Evolutionary conservation across 2,113 vertebrate genomes (phyloP).

Genomic region (Romanogobio albipinnatus): DNA sequence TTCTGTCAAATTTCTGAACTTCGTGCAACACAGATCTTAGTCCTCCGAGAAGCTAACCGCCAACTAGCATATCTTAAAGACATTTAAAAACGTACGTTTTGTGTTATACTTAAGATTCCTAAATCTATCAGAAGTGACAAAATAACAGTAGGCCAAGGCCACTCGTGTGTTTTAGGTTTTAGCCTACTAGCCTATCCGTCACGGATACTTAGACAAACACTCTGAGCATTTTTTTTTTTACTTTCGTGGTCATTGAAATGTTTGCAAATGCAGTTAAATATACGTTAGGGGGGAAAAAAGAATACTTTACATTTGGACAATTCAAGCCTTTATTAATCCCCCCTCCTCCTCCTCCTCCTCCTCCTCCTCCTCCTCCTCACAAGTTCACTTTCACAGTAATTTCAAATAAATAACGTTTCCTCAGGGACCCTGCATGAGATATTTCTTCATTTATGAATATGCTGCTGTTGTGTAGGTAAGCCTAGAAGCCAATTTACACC

Average conservation of each 20-base stretch:
- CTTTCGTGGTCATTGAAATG: not conserved
- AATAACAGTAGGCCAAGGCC: no score
- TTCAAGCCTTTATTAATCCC: not conserved
- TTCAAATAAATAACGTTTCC: not conserved
- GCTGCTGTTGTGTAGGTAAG: not conserved
- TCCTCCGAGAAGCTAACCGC: no score
- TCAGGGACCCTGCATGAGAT: not conserved
- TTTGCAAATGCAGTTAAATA: not conserved
- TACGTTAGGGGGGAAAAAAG: not conserved
- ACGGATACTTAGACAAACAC: not conserved
- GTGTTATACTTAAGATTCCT: no score
- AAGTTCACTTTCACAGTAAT: not conserved
- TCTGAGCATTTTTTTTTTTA: not conserved
- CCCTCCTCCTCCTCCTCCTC: not conserved
- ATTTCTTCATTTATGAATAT: not conserved
- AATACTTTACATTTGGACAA: not conserved
- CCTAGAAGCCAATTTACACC: not conserved
- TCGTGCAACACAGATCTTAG: no score
- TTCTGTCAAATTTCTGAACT: no score
- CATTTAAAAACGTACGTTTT: not conserved
- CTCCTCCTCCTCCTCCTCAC: not conserved
- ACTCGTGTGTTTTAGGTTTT: no score
- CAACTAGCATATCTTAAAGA: not conserved
- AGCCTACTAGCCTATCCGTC: not conserved
- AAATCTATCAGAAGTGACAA: no score